Conservation (phyloP, 2,888 invertebrate species). For the Eupithecia pulchellata region DNA sequence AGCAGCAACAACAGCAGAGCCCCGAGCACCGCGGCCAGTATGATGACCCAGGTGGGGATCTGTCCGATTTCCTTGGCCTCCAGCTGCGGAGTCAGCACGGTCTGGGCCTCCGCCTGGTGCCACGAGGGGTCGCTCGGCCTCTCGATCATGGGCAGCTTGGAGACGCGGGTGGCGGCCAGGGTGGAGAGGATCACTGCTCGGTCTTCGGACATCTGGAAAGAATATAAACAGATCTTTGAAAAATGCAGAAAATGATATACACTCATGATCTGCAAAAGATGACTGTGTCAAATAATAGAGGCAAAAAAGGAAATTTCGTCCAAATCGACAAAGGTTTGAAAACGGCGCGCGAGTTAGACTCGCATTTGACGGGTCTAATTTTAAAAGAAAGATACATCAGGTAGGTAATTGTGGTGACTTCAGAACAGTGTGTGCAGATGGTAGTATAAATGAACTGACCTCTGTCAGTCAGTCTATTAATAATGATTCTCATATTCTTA, state of each 20-base stretch:
- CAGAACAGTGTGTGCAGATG: too few species aligned
- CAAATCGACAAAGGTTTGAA: too few species aligned
- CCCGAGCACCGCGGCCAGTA: conserved; percentile 93
- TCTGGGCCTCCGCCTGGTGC: conserved; percentile 89
- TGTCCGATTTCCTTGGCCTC: conserved; percentile 87
- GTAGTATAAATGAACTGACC: too few species aligned
- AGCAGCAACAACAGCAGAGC: conserved; percentile 91
- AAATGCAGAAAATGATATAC: background rate
- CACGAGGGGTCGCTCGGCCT: conserved; percentile 86
- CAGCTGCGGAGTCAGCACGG: conserved; percentile 88
- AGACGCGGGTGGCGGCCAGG: conserved; percentile 89
- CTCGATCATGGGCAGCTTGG: conserved; percentile 89
- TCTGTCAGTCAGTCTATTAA: too few species aligned
- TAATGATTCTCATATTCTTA: too few species aligned
- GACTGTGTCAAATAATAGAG: background rate
- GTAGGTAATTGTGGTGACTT: too few species aligned
- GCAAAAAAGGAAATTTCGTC: too few species aligned
- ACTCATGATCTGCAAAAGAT: background rate
- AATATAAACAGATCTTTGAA: background rate
- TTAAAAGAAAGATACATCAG: too few species aligned
- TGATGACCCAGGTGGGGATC: conserved; percentile 94
- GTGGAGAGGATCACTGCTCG: conserved; percentile 89
- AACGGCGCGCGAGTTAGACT: too few species aligned
- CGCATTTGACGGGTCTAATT: too few species aligned
- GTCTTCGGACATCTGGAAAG: conserved; percentile 69